Evolutionary conservation across 2,888 invertebrate genomes (phyloP).

Genomic region (Drosophila conformis): DNA sequence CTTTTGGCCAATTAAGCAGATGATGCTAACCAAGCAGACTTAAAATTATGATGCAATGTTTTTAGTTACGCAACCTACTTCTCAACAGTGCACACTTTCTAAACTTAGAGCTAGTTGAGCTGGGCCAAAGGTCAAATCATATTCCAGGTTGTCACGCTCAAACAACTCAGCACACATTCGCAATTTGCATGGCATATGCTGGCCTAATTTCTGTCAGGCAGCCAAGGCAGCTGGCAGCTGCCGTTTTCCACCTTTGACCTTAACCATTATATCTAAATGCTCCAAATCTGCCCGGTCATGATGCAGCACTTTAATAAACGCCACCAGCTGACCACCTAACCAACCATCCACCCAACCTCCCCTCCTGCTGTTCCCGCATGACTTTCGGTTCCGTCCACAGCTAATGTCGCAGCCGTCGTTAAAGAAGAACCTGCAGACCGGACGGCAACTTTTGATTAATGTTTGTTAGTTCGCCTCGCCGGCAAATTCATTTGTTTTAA

Average conservation of each 20-base stretch:
- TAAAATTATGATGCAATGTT: slow-evolving; percentile 10
- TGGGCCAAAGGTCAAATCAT: slow-evolving; percentile 62
- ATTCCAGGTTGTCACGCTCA: slow-evolving; percentile 63
- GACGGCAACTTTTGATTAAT: slow-evolving; percentile 74
- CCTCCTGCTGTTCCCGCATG: background rate
- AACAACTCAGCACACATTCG: slow-evolving; percentile 31
- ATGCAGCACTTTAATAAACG: slow-evolving; percentile 69
- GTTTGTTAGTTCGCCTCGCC: slow-evolving; percentile 71
- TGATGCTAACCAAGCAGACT: background rate
- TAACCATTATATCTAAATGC: slow-evolving; percentile 56
- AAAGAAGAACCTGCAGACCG: slow-evolving; percentile 59
- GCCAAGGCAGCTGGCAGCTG: slow-evolving; percentile 36
- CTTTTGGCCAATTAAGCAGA: background rate
- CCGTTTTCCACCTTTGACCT: slow-evolving; percentile 59
- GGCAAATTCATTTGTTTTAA: slow-evolving; percentile 77
- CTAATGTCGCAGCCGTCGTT: slow-evolving; percentile 29
- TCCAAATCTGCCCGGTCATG: slow-evolving; percentile 56
- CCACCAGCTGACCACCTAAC: slow-evolving; percentile 17
- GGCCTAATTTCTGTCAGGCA: slow-evolving; percentile 41
- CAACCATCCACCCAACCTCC: slow-evolving; percentile 3
- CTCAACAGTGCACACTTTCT: background rate
- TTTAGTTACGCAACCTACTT: background rate
- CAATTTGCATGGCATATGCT: slow-evolving; percentile 43
- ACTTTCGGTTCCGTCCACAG: background rate
- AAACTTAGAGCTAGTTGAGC: slow-evolving; percentile 11